Evolutionary conservation across 1,140 invertebrate genomes (phyloP), one percentile per base, ranked within the genome.

Genomic region (Eueides isabella): DNA sequence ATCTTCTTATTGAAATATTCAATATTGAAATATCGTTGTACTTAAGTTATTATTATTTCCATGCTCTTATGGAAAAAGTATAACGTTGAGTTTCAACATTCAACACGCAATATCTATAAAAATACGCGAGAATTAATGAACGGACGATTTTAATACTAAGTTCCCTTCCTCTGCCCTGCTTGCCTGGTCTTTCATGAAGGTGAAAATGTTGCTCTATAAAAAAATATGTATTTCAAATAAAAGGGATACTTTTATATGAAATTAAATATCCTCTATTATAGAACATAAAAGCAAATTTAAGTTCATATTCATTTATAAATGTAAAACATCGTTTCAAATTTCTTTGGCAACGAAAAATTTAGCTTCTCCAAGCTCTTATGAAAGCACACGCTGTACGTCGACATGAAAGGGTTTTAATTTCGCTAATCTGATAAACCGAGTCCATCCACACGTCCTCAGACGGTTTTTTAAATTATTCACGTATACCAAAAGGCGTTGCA

Each of bases 401-500:
- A 31, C 64, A 67, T 73, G 71, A 73, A 73, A 73, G 55, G 71
- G 71, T 67, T 73, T 73, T 73, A 73, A 73, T 73, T 73, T 73
- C 55, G 61, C 55, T 73, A 73, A 73, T 73, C 71, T 67, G 71
- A 73, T 73, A 73, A 73, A 73, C 71, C 55, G 41, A 72, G 63
- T 61, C 48, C 35, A 67, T 67, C 7, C 31, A 38, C 64, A 65
- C 23, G 41, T 68, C 29, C 66, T 68, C 66, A 68, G 66, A 69
- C 55, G n/a, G 67, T 38, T 69, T 69, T 69, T 55, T 35, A 12
- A 68, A 68, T 68, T 44, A 55, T 31, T 68, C 66, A 31, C 29
- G 19, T 16, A 48, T 68, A 6, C 66, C 16, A 68, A 55, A 68
- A 61, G 33, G 67, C 29, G 29, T 38, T 31, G 30, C 67, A 55